Conservation (phyloP, 2,797 vertebrate species). For the Tragopan temminckii region DNA sequence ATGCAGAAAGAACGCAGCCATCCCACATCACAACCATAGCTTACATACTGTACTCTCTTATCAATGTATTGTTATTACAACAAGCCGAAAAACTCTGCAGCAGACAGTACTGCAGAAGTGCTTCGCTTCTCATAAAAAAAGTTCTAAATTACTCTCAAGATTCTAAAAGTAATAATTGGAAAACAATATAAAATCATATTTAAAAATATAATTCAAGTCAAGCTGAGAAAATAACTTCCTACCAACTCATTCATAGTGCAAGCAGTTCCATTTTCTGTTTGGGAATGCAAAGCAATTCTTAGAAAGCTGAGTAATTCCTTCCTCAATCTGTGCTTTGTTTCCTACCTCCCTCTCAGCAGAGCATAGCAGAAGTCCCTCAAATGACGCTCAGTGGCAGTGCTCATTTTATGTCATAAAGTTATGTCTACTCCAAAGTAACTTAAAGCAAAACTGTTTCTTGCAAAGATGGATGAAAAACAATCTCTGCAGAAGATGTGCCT, state of each 20-base stretch:
- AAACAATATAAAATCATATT: background rate
- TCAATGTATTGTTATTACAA: accelerated
- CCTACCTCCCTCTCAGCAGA: background rate
- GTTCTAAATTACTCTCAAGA: background rate
- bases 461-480: background rate
- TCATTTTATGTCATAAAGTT: too few species aligned
- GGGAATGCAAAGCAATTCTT: background rate
- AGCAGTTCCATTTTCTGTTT: background rate
- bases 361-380: background rate
- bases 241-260: background rate
- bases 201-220: background rate
- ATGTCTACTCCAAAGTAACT: background rate
- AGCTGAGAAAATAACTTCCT: background rate
- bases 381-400: background rate
- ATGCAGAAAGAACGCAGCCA: accelerated
- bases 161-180: background rate
- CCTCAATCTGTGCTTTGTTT: background rate
- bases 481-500: background rate
- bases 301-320: background rate
- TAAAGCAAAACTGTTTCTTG: background rate
- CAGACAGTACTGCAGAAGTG: background rate
- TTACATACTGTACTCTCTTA: accelerated
- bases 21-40: background rate
- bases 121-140: background rate
- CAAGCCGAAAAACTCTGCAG: background rate